phyloP scores from a whole-genome alignment of 2,113 vertebrate species.

The Rostratula benghalensis region DNA sequence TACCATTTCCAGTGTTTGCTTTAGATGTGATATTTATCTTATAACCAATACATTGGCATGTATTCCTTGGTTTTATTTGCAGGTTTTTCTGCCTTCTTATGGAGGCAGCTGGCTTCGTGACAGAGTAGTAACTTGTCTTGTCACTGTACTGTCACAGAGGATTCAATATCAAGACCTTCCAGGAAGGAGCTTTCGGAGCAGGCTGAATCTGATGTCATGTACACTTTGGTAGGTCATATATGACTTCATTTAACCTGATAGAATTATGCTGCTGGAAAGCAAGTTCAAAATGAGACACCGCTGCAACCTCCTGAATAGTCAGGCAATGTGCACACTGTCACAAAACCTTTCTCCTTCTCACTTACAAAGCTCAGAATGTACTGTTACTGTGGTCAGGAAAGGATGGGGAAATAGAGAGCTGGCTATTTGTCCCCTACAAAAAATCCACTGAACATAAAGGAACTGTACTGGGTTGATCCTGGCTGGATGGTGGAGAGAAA shows the following conservation, averaged over 20 bases:
- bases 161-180: neutral
- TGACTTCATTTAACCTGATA: neutral
- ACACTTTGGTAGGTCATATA: neutral
- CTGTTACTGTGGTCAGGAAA: neutral
- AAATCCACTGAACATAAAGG: neutral
- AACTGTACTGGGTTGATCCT: neutral
- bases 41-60: neutral
- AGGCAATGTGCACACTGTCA: neutral
- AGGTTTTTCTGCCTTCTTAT: neutral
- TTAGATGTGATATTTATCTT: neutral
- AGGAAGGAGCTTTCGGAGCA: neutral
- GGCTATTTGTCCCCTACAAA: neutral
- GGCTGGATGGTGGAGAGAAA: neutral
- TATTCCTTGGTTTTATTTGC: conserved; percentile 5
- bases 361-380: neutral
- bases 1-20: neutral
- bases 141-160: neutral
- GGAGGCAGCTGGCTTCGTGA: neutral
- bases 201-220: neutral
- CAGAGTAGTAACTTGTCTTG: neutral
- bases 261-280: neutral
- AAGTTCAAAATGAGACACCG: neutral
- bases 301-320: neutral
- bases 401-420: neutral
- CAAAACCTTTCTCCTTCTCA: neutral